Evolutionary conservation across 2,888 invertebrate species (phyloP), one percentile per base, ranked within the genome.

Genomic region (Chymomyza caudatula): DNA sequence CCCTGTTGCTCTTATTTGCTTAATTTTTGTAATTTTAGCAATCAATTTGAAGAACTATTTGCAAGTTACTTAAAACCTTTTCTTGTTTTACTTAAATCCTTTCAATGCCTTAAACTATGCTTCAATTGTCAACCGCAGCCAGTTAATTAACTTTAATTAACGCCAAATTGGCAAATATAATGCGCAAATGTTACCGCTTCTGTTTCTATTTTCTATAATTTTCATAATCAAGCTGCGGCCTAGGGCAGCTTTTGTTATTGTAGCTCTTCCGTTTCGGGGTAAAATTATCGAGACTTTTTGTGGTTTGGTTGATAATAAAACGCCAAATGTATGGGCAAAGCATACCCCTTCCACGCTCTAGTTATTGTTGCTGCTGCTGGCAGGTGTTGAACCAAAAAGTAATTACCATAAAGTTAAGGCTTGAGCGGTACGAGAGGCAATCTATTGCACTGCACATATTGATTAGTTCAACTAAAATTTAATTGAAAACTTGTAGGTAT

Each of bases 361-460:
- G 4, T 29, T 20, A 17, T 8, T n/a, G 2, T 17, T 57, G 20
- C 8, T 72, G 57, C 49, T 54, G 54, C 23, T 68, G 71, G 60
- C 71, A 81, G 78, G 72, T 77, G 79, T 65, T 67, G 71, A 65
- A 47, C 66, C 74, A 61, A 79, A 75, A 74, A 73, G 72, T 82
- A 82, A 79, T 81, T 82, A 82, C 66, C 74, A 71, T 74, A 76
- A 78, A 74, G 73, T 59, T 67, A 25, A 19, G 44, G 53, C 20
- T 19, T 4, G 2, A 2, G 20, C 56, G 59, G 54, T 19, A 8
- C 15, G 51, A 55, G 54, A 61, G 1, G 1, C 29, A 54, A 23
- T 23, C 13, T 13, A 25, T 29, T 15, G 37, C 54, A 2, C 22
- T 25, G 4, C 4, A 2, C n/a, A 53, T 37, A 68, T 69, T 70